These are phyloP conservation scores for Astyanax mexicanus DNA, from an alignment of 2,797 vertebrate genomes.

Conservation along the genomic window DNA sequence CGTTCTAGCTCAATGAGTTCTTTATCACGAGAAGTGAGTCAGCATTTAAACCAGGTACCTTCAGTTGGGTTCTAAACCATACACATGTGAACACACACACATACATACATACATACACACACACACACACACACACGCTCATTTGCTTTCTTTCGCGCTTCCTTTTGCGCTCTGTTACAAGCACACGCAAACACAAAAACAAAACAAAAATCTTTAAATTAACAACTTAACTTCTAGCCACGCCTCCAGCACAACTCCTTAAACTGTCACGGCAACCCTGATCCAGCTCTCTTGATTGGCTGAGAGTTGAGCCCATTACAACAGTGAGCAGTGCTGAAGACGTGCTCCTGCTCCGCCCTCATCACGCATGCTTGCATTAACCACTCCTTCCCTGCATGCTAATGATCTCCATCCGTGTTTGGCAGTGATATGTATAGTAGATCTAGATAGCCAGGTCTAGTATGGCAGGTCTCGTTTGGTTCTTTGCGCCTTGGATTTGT, in stretches of 20 bases:
- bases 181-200: background rate
- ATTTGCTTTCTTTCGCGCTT: background rate
- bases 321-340: slow-evolving; percentile 62
- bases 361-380: slow-evolving; percentile 64
- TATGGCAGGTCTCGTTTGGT: no score
- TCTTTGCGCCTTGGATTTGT: no score
- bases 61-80: slow-evolving; percentile 74
- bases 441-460: background rate
- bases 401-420: slow-evolving; percentile 43
- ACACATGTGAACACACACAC: slow-evolving; percentile 3
- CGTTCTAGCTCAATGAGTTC: slow-evolving; percentile 99
- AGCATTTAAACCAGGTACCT: slow-evolving; percentile 97
- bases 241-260: slow-evolving; percentile 40
- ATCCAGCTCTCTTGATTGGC: slow-evolving; percentile 7
- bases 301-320: slow-evolving; percentile 16
- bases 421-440: background rate
- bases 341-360: slow-evolving; percentile 31
- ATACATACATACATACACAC: background rate
- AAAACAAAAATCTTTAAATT: no score
- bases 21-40: slow-evolving; percentile 98
- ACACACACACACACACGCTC: background rate
- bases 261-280: background rate
- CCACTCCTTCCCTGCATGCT: slow-evolving; percentile 71
- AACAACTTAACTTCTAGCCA: no score
- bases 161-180: background rate